Evolutionary conservation across 53 echinoderm and acorn worm genomes (phyloP), one percentile per base, ranked within the genome.

Genomic region (Zoroaster sp.): DNA sequence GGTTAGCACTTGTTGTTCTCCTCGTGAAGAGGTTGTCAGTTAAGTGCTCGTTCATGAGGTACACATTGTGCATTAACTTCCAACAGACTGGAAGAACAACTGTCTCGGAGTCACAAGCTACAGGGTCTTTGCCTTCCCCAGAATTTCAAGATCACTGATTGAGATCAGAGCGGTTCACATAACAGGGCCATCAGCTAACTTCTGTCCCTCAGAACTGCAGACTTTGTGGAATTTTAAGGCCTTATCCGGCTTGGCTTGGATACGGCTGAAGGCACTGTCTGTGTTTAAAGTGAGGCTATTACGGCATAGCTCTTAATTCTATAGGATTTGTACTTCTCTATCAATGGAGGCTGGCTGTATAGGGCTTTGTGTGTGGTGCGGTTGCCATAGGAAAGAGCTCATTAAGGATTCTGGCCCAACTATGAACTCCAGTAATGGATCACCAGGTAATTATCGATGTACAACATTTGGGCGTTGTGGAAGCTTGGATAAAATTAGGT

Each of bases 151-250:
- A 25, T 25, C 63, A 59, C 63, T 9, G 17, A 28, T 28, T 2
- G 28, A 11, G 63, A 59, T 59, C 25, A 59, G 28, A 59, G 63
- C 28, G 63, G 23, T 25, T 28, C 63, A 59, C 25, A 25, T 59
- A 25, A 21, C 28, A 59, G 23, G 28, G 63, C 23, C 23, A 28
- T 28, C 63, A 59, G 30, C 63, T 25, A 59, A 12, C n/a, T 40
- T 18, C 21, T 39, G 40, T 73, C 42, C 47, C 76, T 76, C 47
- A 47, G 32, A 49, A 82, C 82, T 68, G 28, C 68, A 82, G 82
- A 82, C 44, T 44, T 59, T 32, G 41, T 41, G 82, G 82, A 82
- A 82, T 82, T 67, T 82, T 66, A 67, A 67, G 82, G 66, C 82
- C 6, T 54, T 59, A 54, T 45, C 59, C 11, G 8, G 18, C 7